Evolutionary conservation across 1,140 invertebrate species (phyloP), one percentile per base, ranked within the genome.

Genomic region (Drosophila eugracilis): DNA sequence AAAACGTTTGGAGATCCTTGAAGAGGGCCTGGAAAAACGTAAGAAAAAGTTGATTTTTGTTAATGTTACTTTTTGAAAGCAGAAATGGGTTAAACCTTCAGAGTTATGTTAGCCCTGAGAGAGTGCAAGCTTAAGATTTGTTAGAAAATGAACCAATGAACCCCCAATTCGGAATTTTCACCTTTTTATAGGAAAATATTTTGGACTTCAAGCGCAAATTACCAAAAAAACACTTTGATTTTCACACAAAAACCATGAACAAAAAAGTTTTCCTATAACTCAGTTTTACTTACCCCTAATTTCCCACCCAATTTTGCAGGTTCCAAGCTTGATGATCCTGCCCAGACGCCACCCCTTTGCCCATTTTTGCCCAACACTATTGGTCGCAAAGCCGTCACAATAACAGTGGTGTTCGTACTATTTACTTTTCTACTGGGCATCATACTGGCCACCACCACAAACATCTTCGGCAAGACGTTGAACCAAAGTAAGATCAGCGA

Each of bases 401-500:
- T 90, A 45, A 79, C 85, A 12, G 65, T 52, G 14, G 30, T 48
- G 7, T 76, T 91, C 7, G 79, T 84, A 14, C 9, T 76, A 3
- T 15, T 90, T 5, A 77, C 75, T 28, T 49, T 76, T 0, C 4
- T 90, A 5, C 49, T 89, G 63, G 71, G 58, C 36, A 34, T 73
- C 14, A 52, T 78, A 21, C 21, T 89, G 71, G 79, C 73, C 32
- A 66, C 70, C 6, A 83, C 78, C 32, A 78, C 78, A 17, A 76
- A 78, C 44, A n/a, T 89, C 5, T 89, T 89, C 66, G 79, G 73
- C 36, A 76, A 78, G 49, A 58, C 78, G 44, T 36, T 73, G 60
- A 74, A 71, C 59, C 89, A 88, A 91, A 91, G 90, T 91, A 91
- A 91, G 90, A 42, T 86, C 52, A 85, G 75, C 55, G 91, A 92